These are phyloP conservation scores for Euura lappo DNA, from an alignment of 1,140 invertebrate genomes.

Conservation along the genomic window DNA sequence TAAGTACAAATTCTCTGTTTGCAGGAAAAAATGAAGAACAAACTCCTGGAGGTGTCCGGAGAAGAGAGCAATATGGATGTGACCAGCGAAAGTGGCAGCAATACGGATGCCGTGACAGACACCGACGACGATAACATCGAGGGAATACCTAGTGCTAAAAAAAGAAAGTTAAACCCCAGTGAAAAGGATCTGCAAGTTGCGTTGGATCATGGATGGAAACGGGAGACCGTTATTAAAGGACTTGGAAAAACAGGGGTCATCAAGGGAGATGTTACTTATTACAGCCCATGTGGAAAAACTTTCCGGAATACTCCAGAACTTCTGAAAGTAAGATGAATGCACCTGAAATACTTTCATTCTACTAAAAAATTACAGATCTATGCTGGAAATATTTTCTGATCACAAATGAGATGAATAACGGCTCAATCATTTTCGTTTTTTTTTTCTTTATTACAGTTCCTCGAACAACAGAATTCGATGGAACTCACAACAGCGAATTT, in stretches of 20 bases:
- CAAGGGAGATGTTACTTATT: constrained; percentile 88
- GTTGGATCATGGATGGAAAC: constrained; percentile 84
- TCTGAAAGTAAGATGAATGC: constrained; percentile 64
- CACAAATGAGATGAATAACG: too few species aligned
- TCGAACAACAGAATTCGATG: constrained; percentile 76
- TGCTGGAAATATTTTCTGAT: too few species aligned
- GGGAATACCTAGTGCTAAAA: constrained; percentile 53
- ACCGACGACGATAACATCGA: constrained; percentile 61
- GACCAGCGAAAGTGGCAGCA: constrained; percentile 58
- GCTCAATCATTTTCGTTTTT: too few species aligned
- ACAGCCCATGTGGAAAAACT: constrained; percentile 83
- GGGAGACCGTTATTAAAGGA: constrained; percentile 87
- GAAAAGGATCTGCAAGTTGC: constrained; percentile 75
- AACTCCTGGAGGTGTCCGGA: constrained; percentile 63
- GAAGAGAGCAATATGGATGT: constrained; percentile 62
- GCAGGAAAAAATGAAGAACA: constrained; percentile 67
- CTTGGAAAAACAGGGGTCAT: constrained; percentile 81
- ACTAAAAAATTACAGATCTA: too few species aligned
- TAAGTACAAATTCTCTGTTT: constrained; percentile 35
- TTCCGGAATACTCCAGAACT: constrained; percentile 78
- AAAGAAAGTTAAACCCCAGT: constrained; percentile 55
- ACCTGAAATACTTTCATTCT: neutral
- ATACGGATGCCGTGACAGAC: constrained; percentile 62
- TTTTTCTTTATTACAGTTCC: constrained; percentile 64
- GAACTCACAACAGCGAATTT: constrained; percentile 88